Percentiles rank a stretch among this genome's conserved stretches.
These are phyloP conservation scores for Carassius carassius DNA, from an alignment of 2,113 vertebrate species.

Conservation along the genomic window DNA sequence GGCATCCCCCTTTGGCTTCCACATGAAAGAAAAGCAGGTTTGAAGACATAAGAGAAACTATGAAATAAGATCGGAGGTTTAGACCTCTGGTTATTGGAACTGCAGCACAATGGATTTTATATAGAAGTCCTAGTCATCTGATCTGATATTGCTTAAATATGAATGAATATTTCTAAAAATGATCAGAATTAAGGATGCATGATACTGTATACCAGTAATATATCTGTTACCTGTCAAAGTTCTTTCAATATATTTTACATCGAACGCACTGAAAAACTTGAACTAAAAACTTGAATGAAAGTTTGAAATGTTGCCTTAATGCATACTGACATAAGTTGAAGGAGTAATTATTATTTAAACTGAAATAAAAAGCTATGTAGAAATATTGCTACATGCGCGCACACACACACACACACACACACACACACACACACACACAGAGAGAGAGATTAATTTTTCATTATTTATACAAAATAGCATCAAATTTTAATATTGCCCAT, in stretches of 20 bases:
- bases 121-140: background rate
- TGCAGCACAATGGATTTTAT: background rate
- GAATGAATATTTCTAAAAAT: background rate
- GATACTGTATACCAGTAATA: background rate
- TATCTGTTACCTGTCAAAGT: background rate
- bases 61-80: constrained; percentile 18
- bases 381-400: background rate
- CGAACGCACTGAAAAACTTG: background rate
- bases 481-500: background rate
- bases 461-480: background rate
- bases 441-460: no score
- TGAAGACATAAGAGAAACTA: background rate
- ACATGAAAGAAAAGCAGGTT: background rate
- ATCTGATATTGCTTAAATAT: background rate
- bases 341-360: background rate
- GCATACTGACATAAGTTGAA: no score
- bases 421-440: no score
- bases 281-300: background rate
- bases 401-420: no score
- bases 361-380: background rate
- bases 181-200: background rate
- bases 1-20: background rate
- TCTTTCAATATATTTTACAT: background rate
- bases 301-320: no score
- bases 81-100: background rate